phyloP scores from a whole-genome alignment of 2,113 vertebrate genomes.

The Oxyruncus cristatus region DNA sequence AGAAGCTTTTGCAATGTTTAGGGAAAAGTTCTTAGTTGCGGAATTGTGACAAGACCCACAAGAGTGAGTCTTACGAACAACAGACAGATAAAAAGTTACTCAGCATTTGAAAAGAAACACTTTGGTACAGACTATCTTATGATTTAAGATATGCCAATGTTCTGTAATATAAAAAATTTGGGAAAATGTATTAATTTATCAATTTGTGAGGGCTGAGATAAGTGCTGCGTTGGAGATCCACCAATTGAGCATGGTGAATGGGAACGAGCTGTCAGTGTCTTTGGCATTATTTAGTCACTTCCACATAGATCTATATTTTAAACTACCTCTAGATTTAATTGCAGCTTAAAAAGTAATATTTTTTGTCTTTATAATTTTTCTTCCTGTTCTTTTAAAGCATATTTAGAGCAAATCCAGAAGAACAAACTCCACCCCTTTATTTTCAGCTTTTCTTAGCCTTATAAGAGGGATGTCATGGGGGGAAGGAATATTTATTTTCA shows the following conservation, averaged over 20 bases:
- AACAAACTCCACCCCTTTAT: neutral
- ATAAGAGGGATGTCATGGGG: neutral
- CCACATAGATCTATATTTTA: neutral
- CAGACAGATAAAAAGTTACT: neutral
- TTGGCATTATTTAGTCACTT: neutral
- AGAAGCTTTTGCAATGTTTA: neutral
- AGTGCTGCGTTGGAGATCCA: neutral
- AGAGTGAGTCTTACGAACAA: neutral
- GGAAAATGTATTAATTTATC: neutral
- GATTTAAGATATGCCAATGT: neutral
- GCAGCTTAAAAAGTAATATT: neutral
- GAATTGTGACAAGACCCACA: neutral
- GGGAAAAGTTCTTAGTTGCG: neutral
- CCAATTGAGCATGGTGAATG: neutral
- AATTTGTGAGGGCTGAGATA: neutral
- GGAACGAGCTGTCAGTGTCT: neutral
- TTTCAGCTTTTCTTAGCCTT: neutral
- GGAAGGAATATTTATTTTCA: neutral
- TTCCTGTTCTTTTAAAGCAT: neutral
- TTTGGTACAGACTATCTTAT: neutral
- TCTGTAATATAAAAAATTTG: neutral
- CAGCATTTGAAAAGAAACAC: too few relatives aligned
- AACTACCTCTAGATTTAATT: neutral
- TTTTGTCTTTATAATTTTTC: neutral
- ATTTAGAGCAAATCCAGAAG: neutral